Percentiles rank a stretch among this genome's conserved stretches.
phyloP scores from a whole-genome alignment of 2,797 vertebrate species.

The Enteromius anoplus region DNA sequence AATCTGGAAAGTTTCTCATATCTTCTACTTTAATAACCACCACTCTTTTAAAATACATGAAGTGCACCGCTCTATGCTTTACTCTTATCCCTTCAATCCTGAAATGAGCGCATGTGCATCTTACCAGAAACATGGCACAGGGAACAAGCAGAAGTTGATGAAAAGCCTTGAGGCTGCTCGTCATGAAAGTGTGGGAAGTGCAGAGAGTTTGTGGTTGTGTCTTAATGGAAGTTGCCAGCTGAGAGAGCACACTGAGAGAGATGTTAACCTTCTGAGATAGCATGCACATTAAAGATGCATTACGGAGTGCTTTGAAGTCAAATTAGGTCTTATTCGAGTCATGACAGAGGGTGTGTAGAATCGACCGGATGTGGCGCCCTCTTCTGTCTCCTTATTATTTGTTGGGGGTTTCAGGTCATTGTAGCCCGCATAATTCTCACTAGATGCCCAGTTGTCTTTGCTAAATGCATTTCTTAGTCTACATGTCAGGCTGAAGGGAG shows the following conservation, averaged over 20 bases:
- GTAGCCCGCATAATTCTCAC: slow-evolving; percentile 27
- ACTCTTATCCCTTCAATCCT: slow-evolving; percentile 28
- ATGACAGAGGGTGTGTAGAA: slow-evolving; percentile 32
- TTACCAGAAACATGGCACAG: slow-evolving; percentile 32
- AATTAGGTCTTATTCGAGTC: slow-evolving; percentile 74
- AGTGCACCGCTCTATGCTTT: slow-evolving; percentile 26
- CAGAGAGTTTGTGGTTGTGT: slow-evolving; percentile 67
- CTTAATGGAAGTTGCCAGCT: slow-evolving; percentile 77
- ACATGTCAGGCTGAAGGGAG: slow-evolving; percentile 43
- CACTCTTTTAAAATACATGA: slow-evolving; percentile 41
- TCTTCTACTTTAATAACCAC: slow-evolving; percentile 37
- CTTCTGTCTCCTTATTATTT: slow-evolving; percentile 36
- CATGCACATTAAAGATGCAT: slow-evolving; percentile 81
- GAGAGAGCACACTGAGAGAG: slow-evolving; percentile 75
- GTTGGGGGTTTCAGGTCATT: slow-evolving; percentile 28
- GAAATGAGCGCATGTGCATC: slow-evolving; percentile 34
- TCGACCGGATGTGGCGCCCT: slow-evolving; percentile 51
- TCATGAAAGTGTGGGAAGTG: slow-evolving; percentile 59
- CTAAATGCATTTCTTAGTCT: slow-evolving; percentile 38
- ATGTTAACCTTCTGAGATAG: slow-evolving; percentile 78
- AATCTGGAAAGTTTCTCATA: slow-evolving; percentile 6
- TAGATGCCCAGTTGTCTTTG: slow-evolving; percentile 50
- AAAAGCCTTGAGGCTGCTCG: slow-evolving; percentile 47
- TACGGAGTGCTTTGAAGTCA: slow-evolving; percentile 77
- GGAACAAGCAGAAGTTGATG: slow-evolving; percentile 16